Evolutionary conservation across 2,888 invertebrate genomes (phyloP).

Genomic region (Drosophila neotestacea): DNA sequence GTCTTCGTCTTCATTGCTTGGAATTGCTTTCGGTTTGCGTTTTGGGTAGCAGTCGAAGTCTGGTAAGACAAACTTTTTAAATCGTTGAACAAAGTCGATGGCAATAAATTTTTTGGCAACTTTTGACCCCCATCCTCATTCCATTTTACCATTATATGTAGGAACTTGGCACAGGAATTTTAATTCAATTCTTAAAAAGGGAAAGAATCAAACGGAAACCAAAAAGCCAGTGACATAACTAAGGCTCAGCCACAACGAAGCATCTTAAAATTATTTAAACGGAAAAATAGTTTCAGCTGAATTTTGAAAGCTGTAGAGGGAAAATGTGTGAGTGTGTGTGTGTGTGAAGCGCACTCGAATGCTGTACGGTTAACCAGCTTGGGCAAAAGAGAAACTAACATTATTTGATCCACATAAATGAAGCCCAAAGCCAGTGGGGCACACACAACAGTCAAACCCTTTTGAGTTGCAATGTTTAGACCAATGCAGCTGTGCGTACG

Average conservation of each 20-base stretch:
- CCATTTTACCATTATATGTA: constrained; percentile 21
- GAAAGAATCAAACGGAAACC: constrained; percentile 33
- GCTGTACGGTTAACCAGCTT: constrained; percentile 53
- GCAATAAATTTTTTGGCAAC: constrained; percentile 64
- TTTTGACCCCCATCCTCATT: constrained; percentile 14
- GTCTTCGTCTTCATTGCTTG: constrained; percentile 14
- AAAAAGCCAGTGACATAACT: constrained; percentile 45
- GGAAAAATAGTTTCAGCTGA: constrained; percentile 53
- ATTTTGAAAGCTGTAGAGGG: neutral
- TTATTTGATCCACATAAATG: constrained; percentile 69
- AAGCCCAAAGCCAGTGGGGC: constrained; percentile 66
- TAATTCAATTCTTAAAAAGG: constrained; percentile 40
- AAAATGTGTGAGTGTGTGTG: constrained; percentile 12
- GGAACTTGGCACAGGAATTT: constrained; percentile 54
- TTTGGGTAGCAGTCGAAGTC: constrained; percentile 20
- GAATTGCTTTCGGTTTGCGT: constrained; percentile 29
- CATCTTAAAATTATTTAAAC: constrained; percentile 66
- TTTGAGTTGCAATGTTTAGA: constrained; percentile 27
- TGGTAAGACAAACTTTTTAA: constrained; percentile 64
- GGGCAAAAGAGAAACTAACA: constrained; percentile 58
- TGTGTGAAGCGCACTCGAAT: constrained; percentile 45
- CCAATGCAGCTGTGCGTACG: constrained; percentile 14
- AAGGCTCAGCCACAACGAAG: constrained; percentile 48
- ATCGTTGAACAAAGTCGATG: constrained; percentile 53
- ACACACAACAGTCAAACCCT: constrained; percentile 31